Evolutionary conservation across 2,888 invertebrate genomes (phyloP), one percentile per base, ranked within the genome.

Genomic region (Andrena fulva): DNA sequence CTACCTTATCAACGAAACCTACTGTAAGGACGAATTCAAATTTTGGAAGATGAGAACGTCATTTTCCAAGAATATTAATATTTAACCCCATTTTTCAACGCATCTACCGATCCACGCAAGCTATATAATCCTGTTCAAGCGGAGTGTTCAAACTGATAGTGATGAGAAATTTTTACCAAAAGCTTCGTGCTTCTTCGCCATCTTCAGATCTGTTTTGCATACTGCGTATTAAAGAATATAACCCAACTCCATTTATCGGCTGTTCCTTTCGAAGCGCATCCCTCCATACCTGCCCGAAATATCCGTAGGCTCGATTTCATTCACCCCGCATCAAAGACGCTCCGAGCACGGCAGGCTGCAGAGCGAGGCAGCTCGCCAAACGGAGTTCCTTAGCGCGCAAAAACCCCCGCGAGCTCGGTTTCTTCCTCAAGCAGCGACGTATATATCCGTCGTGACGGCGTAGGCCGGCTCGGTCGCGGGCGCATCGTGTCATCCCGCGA

Each of bases 401-500:
- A 80, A 78, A 78, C 66, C 54, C 62, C 48, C 27, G 33, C 27
- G 66, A 48, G 33, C 1, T 33, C 2, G 27, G n/a, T 27, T 59
- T 76, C 79, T 76, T 64, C n/a, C 42, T 31, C 27, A 52, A 31
- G 16, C 52, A 48, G 16, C 8, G 33, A 8, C 35, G 54, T 54
- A 42, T 59, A 67, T 77, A 80, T 69, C 29, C 75, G 75, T 54
- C 52, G 63, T 71, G 62, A 35, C 60, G 63, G 27, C 20, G 52
- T 20, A 67, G 35, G 69, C 42, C 33, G 12, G 50, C n/a, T 12
- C 67, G 54, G 7, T 35, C 63, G 35, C 68, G 69, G 42, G n/a
- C 80, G 56, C 69, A 63, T 67, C 87, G 83, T 80, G 83, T 84
- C 86, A 86, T 88, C 87, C 73, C 80, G 76, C 86, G 85, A 84